These are phyloP conservation scores for Egretta garzetta DNA, from an alignment of 2,113 vertebrate genomes.

Conservation along the genomic window DNA sequence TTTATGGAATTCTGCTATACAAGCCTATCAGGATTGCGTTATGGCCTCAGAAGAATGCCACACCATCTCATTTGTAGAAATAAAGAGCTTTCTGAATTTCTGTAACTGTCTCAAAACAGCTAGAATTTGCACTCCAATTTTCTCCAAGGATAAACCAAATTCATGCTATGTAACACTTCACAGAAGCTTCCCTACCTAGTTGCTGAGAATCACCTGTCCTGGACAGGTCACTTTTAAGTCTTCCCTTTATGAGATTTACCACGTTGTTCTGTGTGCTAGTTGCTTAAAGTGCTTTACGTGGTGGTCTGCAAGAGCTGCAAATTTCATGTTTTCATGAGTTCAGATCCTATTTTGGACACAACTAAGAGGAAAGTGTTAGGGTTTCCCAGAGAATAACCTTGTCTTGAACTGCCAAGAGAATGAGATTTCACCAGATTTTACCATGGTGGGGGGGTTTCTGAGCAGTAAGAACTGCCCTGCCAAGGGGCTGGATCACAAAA, in stretches of 20 bases:
- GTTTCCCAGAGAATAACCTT: neutral
- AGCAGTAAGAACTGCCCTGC: neutral
- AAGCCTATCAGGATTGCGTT: neutral
- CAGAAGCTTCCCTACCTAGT: neutral
- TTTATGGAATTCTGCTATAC: neutral
- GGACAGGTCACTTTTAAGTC: neutral
- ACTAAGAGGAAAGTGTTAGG: neutral
- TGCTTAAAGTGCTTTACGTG: fast-evolving
- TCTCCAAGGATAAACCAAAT: neutral
- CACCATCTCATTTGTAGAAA: neutral
- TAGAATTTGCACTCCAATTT: neutral
- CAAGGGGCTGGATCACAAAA: neutral
- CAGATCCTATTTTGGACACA: neutral
- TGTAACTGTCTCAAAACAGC: neutral
- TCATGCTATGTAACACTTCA: neutral
- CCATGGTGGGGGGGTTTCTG: neutral
- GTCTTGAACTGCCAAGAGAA: neutral
- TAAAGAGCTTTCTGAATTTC: neutral
- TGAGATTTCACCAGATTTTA: neutral
- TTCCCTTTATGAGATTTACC: neutral
- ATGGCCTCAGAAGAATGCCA: neutral
- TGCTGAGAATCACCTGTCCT: neutral
- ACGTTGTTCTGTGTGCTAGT: fast-evolving
- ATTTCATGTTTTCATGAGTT: neutral
- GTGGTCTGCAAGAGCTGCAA: neutral